These are phyloP conservation scores for Napeogenes sylphis DNA, from an alignment of 2,888 invertebrate genomes.

Conservation along the genomic window DNA sequence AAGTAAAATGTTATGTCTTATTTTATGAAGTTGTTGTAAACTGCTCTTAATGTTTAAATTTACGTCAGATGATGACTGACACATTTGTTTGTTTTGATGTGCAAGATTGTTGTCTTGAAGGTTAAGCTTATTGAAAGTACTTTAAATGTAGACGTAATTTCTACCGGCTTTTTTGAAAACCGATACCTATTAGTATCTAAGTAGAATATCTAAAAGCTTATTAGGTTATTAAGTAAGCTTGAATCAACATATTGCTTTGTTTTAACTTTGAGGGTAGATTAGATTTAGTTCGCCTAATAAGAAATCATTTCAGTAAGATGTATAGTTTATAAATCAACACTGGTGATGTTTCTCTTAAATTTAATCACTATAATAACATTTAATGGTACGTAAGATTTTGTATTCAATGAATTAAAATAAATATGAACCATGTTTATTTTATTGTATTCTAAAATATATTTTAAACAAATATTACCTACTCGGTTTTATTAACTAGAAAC, in stretches of 20 bases:
- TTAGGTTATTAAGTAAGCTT: not conserved
- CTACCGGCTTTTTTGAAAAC: no score
- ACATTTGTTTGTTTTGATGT: conserved; percentile 13
- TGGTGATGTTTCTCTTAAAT: not conserved
- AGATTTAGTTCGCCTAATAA: not conserved
- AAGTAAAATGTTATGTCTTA: conserved; percentile 48
- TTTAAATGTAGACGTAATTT: no score
- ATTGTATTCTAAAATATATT: no score
- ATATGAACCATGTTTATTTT: no score
- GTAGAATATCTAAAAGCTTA: not conserved
- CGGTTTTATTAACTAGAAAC: no score
- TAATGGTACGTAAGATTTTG: not conserved
- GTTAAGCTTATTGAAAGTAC: not conserved
- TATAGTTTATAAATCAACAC: no score
- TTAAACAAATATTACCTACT: no score
- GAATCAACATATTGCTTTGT: not conserved
- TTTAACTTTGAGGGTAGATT: not conserved
- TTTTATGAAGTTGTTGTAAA: conserved; percentile 16
- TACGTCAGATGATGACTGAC: not conserved
- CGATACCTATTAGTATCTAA: no score
- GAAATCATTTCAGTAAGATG: no score
- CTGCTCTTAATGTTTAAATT: not conserved
- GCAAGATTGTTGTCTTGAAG: conserved; percentile 6
- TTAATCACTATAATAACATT: no score
- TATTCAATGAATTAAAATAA: not conserved